phyloP scores from a whole-genome alignment of 2,797 vertebrate species.

The Cuculus canorus region DNA sequence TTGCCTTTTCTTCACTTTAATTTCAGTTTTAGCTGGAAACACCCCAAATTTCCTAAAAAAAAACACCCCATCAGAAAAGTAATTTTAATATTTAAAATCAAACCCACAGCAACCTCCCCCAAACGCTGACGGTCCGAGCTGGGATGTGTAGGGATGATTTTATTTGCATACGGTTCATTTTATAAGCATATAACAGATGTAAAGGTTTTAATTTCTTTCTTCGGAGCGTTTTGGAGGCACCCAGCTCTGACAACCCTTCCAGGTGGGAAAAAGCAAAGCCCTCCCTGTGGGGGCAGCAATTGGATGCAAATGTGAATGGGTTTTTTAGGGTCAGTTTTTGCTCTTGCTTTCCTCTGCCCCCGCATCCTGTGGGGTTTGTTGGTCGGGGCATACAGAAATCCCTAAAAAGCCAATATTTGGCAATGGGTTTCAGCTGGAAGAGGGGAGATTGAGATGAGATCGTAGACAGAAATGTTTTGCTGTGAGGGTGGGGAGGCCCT shows the following conservation, averaged over 20 bases:
- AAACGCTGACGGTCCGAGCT: neutral
- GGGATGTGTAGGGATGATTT: neutral
- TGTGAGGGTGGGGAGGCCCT: too few species aligned
- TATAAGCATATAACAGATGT: fast-evolving
- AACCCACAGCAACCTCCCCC: neutral
- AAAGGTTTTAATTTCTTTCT: neutral
- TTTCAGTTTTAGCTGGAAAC: neutral
- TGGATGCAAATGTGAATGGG: neutral
- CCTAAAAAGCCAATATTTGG: neutral
- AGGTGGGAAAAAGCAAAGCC: neutral
- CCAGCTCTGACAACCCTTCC: neutral
- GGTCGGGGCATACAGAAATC: neutral
- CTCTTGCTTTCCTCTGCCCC: neutral
- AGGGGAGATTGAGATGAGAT: too few species aligned
- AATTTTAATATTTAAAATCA: neutral
- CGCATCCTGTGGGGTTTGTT: fast-evolving
- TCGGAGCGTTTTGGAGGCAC: neutral
- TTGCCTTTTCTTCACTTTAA: neutral
- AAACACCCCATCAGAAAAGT: fast-evolving
- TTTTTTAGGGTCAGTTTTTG: neutral
- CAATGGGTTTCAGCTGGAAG: too few species aligned
- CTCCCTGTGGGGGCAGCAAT: fast-evolving
- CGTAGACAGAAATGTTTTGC: too few species aligned
- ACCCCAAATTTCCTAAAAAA: neutral
- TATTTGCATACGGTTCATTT: neutral